These are phyloP conservation scores for Seriola dumerili DNA, from an alignment of 2,113 vertebrate genomes.

Conservation along the genomic window DNA sequence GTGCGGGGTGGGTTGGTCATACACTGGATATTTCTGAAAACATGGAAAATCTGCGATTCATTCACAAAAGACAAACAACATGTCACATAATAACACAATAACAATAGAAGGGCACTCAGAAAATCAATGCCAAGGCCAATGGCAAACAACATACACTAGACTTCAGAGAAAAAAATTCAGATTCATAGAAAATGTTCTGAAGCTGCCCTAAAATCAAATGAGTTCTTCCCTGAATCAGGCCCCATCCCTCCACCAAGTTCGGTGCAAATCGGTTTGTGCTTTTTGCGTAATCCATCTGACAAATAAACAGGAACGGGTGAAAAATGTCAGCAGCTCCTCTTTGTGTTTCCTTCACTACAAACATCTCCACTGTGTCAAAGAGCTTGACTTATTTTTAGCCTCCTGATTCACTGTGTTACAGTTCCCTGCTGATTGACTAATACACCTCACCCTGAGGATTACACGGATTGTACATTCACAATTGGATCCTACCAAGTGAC, in stretches of 20 bases:
- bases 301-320: too few species aligned
- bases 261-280: too few species aligned
- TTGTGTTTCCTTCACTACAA: constrained; percentile 34
- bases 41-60: background rate
- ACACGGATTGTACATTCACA: constrained; percentile 52
- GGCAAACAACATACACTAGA: too few species aligned
- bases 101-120: too few species aligned
- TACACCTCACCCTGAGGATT: constrained; percentile 37
- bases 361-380: constrained; percentile 11
- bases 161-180: too few species aligned
- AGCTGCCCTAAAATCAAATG: too few species aligned
- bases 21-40: background rate
- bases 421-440: constrained; percentile 39
- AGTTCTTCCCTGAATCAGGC: too few species aligned
- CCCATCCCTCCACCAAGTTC: too few species aligned
- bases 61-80: background rate
- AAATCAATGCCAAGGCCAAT: too few species aligned
- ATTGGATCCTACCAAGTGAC: constrained; percentile 42
- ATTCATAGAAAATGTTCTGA: too few species aligned
- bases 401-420: constrained; percentile 22
- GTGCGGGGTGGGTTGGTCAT: background rate
- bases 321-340: constrained; percentile 46
- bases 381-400: constrained; percentile 45
- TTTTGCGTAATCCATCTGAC: too few species aligned
- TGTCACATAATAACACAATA: too few species aligned